Evolutionary conservation across 2,113 vertebrate species (phyloP).

Genomic region (Aegotheles bennettii): DNA sequence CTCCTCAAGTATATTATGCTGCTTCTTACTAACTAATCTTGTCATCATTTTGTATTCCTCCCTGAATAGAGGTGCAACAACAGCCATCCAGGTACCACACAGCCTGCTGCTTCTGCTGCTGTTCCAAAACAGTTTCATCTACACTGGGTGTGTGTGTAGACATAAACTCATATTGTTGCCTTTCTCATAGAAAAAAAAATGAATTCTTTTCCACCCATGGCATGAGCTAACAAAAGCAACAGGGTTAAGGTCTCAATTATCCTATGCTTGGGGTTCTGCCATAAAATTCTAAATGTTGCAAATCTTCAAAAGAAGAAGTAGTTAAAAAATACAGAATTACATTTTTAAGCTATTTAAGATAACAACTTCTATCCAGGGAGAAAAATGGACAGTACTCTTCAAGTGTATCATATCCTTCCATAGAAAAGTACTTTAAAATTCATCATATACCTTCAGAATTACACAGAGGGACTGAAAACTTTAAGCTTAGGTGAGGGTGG

Average conservation of each 20-base stretch:
- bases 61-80: neutral
- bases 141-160: neutral
- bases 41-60: neutral
- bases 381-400: neutral
- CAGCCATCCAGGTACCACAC: neutral
- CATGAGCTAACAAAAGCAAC: neutral
- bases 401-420: neutral
- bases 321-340: neutral
- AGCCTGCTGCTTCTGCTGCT: neutral
- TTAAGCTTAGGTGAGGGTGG: neutral
- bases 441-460: neutral
- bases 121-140: neutral
- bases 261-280: neutral
- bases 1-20: neutral
- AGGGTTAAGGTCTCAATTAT: neutral
- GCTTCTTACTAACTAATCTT: neutral
- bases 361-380: neutral
- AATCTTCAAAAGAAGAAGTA: neutral
- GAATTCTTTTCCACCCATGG: neutral
- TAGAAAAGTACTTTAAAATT: neutral
- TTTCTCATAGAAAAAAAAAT: neutral
- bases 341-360: neutral
- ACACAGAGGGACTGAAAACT: neutral
- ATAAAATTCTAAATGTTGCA: neutral
- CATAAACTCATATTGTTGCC: neutral